These are phyloP conservation scores for Scomber colias DNA, from an alignment of 2,113 vertebrate genomes.

Conservation along the genomic window DNA sequence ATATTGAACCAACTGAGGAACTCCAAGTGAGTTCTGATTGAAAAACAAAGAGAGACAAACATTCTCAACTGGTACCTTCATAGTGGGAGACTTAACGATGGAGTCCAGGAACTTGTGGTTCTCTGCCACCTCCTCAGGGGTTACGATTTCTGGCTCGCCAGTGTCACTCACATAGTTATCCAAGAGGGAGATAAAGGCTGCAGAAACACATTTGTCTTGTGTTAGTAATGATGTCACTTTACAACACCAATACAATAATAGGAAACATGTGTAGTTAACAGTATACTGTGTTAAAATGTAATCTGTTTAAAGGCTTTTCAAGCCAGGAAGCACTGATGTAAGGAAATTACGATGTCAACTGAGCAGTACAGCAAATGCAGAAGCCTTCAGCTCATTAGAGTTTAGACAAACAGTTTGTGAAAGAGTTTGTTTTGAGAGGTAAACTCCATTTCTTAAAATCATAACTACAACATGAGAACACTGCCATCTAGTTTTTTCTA, in stretches of 20 bases:
- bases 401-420: neutral
- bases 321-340: neutral
- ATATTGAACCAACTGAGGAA: neutral
- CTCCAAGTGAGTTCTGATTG: neutral
- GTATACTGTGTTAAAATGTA: no score
- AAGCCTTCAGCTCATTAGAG: neutral
- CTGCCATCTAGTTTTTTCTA: no score
- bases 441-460: no score
- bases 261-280: no score
- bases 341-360: neutral
- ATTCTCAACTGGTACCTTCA: constrained; percentile 81
- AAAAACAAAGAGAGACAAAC: neutral
- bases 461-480: no score
- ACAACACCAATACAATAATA: no score
- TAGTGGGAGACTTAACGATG: constrained; percentile 80
- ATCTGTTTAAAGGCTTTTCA: neutral
- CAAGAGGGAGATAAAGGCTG: constrained; percentile 88
- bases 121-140: constrained; percentile 85
- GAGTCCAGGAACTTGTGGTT: constrained; percentile 87
- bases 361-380: neutral
- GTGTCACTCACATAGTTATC: constrained; percentile 88
- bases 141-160: constrained; percentile 86
- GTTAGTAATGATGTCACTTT: no score
- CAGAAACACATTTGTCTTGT: constrained; percentile 13
- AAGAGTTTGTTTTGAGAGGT: no score